These are phyloP conservation scores for Lepidocyrtoides sp. DNA, from an alignment of 2,888 invertebrate species.

Conservation along the genomic window DNA sequence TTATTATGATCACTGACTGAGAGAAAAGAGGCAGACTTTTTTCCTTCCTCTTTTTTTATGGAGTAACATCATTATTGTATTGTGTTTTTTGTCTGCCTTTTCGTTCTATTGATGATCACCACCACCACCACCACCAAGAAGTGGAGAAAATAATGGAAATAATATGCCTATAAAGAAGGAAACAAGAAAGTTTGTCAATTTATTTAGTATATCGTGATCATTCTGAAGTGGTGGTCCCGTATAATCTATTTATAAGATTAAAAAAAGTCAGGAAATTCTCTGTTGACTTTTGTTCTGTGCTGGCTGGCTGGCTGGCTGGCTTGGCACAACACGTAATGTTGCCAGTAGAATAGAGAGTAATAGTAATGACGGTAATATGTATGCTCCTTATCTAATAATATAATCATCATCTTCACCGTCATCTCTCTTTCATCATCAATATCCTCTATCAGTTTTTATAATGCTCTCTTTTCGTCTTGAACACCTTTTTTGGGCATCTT, in stretches of 20 bases:
- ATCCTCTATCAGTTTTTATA: constrained; percentile 36
- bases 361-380: constrained; percentile 56
- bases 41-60: constrained; percentile 34
- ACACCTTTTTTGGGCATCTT: background rate
- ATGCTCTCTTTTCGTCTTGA: background rate
- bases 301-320: too few relatives aligned
- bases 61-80: constrained; percentile 33
- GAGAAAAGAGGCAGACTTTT: constrained; percentile 53
- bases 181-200: constrained; percentile 11
- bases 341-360: background rate
- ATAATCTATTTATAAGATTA: background rate
- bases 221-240: constrained; percentile 25
- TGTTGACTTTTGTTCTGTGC: constrained; percentile 12
- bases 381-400: constrained; percentile 61
- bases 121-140: background rate
- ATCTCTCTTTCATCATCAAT: constrained; percentile 14
- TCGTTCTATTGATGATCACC: constrained; percentile 49
- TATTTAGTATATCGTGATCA: background rate
- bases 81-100: background rate
- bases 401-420: constrained; percentile 49
- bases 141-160: constrained; percentile 3
- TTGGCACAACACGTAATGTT: background rate
- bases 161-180: background rate
- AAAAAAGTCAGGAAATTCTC: constrained; percentile 49
- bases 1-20: constrained; percentile 18